Base-by-base conservation (phyloP, 2,113 vertebrate genomes). In the Rhynchopsitta pachyrhyncha region DNA sequence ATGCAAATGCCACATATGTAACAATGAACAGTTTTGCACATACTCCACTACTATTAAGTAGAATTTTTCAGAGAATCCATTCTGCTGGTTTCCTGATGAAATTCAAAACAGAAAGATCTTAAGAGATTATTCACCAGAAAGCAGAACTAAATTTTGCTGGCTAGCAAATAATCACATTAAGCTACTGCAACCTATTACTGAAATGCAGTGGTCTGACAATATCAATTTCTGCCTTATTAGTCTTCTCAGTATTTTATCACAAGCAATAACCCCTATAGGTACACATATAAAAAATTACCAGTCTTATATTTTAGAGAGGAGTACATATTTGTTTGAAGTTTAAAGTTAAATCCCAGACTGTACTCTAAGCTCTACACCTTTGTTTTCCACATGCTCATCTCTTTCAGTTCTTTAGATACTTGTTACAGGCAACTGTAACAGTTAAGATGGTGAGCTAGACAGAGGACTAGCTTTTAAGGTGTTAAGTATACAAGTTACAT, bases 1-100 rank as follows among this genome's bases (percentile, higher is more conserved):
- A 94, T 99, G 98, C 41, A 99, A 98, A 96, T 99, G 98, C 99
- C 99, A 99, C 99, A 99, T 99, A 91, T 98, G 99, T 44, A 99
- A 97, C n/a, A 99, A 66, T 2, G 99, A 99, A 64, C 67, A 96
- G 60, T 96, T 98, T 76, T 98, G 97, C 13, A 98, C 98, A 64
- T 97, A 97, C 89, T 99, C 99, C 75, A 99, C 97, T 85, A 99
- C 99, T 96, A 99, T 98, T 90, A 99, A 98, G 97, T 99, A 99
- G 97, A 99, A 99, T 55, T 99, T 98, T 82, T 98, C 98, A 19
- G 98, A 99, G 97, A 99, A 99, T 76, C 98, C 96, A 87, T 95
- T 97, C 79, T 96, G 74, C n/a, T 95, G 94, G 39, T 78, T 95
- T 82, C 97, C 98, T 98, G 95, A 73, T 89, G 19, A 94, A 95